A percentile compares a stretch with the other conserved stretches of the same genome.
phyloP scores from a whole-genome alignment of 2,888 invertebrate species.

The Eristalis tenax region DNA sequence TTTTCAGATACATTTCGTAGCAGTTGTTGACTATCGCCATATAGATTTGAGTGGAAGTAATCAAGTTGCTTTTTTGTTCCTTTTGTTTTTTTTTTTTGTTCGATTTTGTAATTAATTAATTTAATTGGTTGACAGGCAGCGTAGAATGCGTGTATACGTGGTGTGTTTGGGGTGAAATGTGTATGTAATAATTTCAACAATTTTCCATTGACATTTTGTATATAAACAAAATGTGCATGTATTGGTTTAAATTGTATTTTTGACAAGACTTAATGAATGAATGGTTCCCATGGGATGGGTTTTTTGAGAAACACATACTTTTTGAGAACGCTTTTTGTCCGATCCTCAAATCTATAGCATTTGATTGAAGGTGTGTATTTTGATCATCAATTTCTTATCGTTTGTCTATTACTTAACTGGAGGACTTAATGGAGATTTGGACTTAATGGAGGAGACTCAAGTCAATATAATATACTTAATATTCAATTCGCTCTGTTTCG shows the following conservation, averaged over 20 bases:
- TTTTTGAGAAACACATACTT: too few species aligned
- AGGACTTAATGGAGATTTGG: too few species aligned
- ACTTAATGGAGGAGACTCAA: too few species aligned
- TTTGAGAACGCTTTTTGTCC: too few species aligned
- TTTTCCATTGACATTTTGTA: slow-evolving; percentile 6
- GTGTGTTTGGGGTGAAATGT: neutral
- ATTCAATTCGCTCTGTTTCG: too few species aligned
- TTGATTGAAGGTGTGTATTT: too few species aligned
- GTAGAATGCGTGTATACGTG: neutral
- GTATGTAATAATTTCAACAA: slow-evolving; percentile 19
- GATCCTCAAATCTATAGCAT: too few species aligned
- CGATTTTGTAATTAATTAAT: slow-evolving; percentile 60
- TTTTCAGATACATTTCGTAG: slow-evolving; percentile 43
- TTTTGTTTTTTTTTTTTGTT: slow-evolving; percentile 20
- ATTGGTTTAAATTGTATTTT: neutral
- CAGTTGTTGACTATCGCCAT: slow-evolving; percentile 45
- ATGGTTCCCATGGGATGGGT: too few species aligned
- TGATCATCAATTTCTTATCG: too few species aligned
- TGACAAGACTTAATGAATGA: too few species aligned
- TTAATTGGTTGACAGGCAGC: slow-evolving; percentile 52
- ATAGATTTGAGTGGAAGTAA: slow-evolving; percentile 23
- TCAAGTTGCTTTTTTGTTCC: slow-evolving; percentile 20
- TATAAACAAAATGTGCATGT: neutral
- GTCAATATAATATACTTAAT: too few species aligned
- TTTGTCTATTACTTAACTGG: too few species aligned